phyloP scores from a whole-genome alignment of 2,888 invertebrate genomes.

The Nomada hirtipes region DNA sequence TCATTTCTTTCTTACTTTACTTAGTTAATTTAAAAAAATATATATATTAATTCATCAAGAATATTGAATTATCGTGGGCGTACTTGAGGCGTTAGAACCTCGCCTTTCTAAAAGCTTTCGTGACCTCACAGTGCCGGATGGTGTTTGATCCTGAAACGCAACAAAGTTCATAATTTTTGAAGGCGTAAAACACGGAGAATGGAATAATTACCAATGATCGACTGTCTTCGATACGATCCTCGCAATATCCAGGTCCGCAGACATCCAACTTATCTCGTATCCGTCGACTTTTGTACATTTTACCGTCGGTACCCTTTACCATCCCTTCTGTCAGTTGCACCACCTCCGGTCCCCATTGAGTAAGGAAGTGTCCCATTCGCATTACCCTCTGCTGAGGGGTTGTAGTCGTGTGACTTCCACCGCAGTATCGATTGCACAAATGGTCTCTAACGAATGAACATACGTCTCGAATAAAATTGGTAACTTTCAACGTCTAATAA shows the following conservation, averaged over 20 bases:
- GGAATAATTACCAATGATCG: conserved; percentile 41
- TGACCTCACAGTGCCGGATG: neutral
- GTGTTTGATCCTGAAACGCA: conserved; percentile 40
- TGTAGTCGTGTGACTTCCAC: conserved; percentile 91
- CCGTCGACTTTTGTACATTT: conserved; percentile 72
- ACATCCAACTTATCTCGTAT: conserved; percentile 56
- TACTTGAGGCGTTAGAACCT: conserved; percentile 17
- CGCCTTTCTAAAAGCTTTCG: conserved; percentile 27
- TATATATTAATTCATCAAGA: neutral
- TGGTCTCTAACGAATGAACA: no score
- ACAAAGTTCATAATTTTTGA: neutral
- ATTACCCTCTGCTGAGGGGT: conserved; percentile 90
- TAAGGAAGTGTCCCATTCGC: conserved; percentile 87
- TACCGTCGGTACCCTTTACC: conserved; percentile 82
- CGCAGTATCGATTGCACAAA: conserved; percentile 89
- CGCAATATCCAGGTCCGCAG: conserved; percentile 56
- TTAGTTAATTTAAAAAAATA: no score
- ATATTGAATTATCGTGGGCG: neutral
- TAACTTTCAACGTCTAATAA: neutral
- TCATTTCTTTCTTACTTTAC: no score
- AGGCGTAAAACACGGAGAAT: neutral
- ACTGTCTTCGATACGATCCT: conserved; percentile 17
- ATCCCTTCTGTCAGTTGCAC: conserved; percentile 86
- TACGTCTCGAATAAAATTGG: neutral
- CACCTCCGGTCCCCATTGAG: conserved; percentile 88